phyloP scores from a whole-genome alignment of 2,113 vertebrate genomes.

The Silurus asotus region DNA sequence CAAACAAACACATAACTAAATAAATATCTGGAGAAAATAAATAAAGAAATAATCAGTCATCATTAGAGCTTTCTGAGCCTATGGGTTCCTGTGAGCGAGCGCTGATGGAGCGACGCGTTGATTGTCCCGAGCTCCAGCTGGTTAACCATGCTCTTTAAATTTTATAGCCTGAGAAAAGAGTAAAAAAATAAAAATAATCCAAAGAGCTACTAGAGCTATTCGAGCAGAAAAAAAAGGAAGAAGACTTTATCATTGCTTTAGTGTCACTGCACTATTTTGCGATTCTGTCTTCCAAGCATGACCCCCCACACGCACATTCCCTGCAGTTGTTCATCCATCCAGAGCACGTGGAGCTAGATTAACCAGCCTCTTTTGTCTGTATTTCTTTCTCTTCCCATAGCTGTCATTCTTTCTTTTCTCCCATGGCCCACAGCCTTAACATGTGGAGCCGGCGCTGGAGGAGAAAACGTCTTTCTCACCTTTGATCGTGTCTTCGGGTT shows the following conservation, averaged over 20 bases:
- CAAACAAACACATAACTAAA: not conserved
- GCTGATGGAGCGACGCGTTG: slow-evolving; percentile 34
- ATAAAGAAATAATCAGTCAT: slow-evolving; percentile 51
- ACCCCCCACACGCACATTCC: not conserved
- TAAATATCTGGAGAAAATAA: slow-evolving; percentile 40
- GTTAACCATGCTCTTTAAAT: slow-evolving; percentile 48
- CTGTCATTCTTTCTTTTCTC: slow-evolving; percentile 35
- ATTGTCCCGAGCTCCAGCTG: slow-evolving; percentile 51
- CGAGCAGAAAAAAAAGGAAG: slow-evolving; percentile 18
- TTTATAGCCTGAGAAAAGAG: slow-evolving; percentile 37
- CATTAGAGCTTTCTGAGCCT: slow-evolving; percentile 45
- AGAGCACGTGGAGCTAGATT: slow-evolving; percentile 9
- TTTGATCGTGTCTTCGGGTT: slow-evolving; percentile 45
- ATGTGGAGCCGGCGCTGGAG: slow-evolving; percentile 12
- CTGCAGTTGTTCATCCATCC: not conserved
- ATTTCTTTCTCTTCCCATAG: not conserved
- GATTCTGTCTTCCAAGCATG: slow-evolving; percentile 9
- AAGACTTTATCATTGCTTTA: slow-evolving; percentile 27
- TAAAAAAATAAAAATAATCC: not conserved
- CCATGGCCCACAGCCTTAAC: slow-evolving; percentile 6
- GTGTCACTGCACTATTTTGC: slow-evolving; percentile 2
- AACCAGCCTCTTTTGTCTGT: slow-evolving; percentile 1
- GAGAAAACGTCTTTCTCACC: slow-evolving; percentile 44
- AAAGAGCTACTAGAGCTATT: slow-evolving; percentile 9
- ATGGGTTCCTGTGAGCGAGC: slow-evolving; percentile 26